Base-by-base conservation (phyloP, 2,113 vertebrate species). In the Callithrix jacchus region DNA sequence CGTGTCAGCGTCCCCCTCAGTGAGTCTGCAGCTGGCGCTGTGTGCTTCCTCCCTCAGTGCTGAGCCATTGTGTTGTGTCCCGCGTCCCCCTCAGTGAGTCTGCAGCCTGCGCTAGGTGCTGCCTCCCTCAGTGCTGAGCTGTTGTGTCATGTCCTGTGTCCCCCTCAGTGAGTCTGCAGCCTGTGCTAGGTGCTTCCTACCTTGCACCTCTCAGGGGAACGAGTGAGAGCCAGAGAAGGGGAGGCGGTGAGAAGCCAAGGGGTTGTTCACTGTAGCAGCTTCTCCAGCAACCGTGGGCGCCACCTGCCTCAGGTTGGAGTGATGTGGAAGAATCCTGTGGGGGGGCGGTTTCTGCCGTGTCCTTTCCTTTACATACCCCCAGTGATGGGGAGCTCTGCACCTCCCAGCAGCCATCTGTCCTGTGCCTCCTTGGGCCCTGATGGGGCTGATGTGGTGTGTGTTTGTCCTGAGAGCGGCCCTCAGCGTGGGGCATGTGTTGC, bases 211-310 rank as follows among this genome's bases (percentile, higher is more conserved):
- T 0, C 0, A 11, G 21, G 16, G 21, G 58, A 27, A 27, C 7
- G 12, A 37, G 30, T 3, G 27, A 42, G 47, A 77, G 23, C 20
- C 23, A 37, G n/a, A 82, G 76, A 40, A 35, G 1, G 64, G 27
- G 8, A 56, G 74, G 8, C 10, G 5, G 68, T 21, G 35, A 4
- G 49, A 73, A 1, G 47, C 12, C 3, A 0, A 35, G 58, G 23
- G 23, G 7, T 16, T 13, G 37, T 58, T 66, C 0, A 10, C 1
- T 61, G 42, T 25, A 8, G 10, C 5, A 0, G 10, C 32, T 16
- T 25, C 40, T 76, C 25, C 6, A 30, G 27, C 42, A 32, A 27
- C 42, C 17, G 1, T 45, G 8, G 64, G 73, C 2, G 35, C 6
- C 52, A 2, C 27, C 2, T 83, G 61, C 37, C 2, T 45, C 25